Conservation (phyloP, 2,113 vertebrate genomes). For the Xenopus tropicalis region DNA sequence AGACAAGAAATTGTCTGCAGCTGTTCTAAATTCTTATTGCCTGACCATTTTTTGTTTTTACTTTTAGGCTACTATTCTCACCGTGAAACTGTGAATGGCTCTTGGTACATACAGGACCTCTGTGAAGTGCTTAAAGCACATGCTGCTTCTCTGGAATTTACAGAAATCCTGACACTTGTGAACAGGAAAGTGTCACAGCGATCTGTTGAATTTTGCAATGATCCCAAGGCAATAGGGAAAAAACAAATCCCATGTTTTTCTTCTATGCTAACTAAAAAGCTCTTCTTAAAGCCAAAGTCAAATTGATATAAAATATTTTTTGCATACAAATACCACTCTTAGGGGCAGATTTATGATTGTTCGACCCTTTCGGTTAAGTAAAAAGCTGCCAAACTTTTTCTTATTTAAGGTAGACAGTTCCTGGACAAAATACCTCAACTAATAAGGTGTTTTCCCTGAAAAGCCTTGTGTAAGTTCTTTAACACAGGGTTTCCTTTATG, state of each 20-base stretch:
- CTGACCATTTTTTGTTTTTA: neutral
- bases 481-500: too few species aligned
- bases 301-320: too few species aligned
- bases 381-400: too few species aligned
- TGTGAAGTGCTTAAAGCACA: constrained; percentile 67
- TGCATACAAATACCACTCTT: too few species aligned
- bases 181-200: constrained; percentile 88
- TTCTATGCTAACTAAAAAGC: constrained; percentile 95
- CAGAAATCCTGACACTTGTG: constrained; percentile 87
- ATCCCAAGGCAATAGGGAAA: constrained; percentile 74
- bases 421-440: too few species aligned
- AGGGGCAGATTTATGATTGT: too few species aligned
- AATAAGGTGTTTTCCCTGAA: too few species aligned
- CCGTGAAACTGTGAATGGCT: constrained; percentile 81
- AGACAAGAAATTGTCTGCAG: too few species aligned
- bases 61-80: constrained; percentile 88
- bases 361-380: too few species aligned
- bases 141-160: constrained; percentile 80
- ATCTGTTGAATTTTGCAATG: constrained; percentile 61
- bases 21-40: too few species aligned
- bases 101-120: constrained; percentile 86
- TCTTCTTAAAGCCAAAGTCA: constrained; percentile 77
- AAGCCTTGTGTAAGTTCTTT: too few species aligned
- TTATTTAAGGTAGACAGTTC: too few species aligned
- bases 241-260: constrained; percentile 95